Conservation (phyloP, 2,797 vertebrate species). For the Fringilla coelebs region DNA sequence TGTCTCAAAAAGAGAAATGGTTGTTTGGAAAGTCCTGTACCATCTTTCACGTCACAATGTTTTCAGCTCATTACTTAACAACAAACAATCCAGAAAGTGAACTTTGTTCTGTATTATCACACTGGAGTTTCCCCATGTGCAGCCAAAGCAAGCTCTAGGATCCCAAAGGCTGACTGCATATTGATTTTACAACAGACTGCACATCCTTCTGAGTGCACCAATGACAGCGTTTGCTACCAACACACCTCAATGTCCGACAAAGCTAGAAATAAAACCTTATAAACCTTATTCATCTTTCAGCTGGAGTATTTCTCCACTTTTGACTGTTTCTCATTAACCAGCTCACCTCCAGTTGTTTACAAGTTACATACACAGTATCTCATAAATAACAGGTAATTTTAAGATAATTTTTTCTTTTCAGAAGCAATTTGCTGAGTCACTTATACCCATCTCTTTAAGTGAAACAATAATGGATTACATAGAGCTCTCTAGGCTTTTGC, state of each 20-base stretch:
- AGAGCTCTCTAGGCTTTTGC: not conserved
- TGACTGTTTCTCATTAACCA: slow-evolving; percentile 29
- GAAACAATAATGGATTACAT: not conserved
- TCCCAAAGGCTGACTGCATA: not conserved
- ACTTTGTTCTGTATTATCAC: slow-evolving; percentile 1
- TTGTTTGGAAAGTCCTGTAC: not conserved
- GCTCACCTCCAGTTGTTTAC: not conserved
- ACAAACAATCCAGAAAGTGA: not conserved
- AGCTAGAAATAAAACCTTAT: not conserved
- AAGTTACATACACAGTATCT: not conserved
- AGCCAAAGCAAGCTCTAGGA: not conserved
- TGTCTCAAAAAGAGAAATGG: not conserved
- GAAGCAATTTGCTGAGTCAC: not conserved
- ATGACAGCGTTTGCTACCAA: not conserved
- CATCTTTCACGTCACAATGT: not conserved
- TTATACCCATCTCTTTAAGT: not conserved
- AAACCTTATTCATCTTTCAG: not conserved
- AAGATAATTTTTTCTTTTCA: not conserved
- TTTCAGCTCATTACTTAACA: not conserved
- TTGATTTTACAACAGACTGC: slow-evolving; percentile 22
- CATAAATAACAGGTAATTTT: not conserved
- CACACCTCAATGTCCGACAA: not conserved
- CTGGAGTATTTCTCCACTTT: not conserved
- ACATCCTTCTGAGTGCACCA: not conserved
- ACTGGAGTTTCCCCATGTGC: not conserved